phyloP scores from a whole-genome alignment of 2,797 vertebrate species.

The Pseudochaenichthys georgianus region DNA sequence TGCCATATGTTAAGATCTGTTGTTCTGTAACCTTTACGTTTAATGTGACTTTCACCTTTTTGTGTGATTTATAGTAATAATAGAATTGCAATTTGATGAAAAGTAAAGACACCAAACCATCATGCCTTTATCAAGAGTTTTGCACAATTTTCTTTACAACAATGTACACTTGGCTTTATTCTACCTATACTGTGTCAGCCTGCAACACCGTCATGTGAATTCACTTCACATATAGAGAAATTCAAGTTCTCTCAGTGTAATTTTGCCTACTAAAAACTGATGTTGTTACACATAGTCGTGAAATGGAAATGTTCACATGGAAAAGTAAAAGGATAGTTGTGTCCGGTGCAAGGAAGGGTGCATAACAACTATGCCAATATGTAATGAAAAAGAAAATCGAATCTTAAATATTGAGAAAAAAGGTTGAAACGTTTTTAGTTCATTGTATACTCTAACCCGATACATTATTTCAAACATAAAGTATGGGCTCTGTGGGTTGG shows the following conservation, averaged over 20 bases:
- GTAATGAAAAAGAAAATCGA: neutral
- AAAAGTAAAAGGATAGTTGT: neutral
- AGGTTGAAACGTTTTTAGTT: constrained; percentile 4
- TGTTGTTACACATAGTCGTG: neutral
- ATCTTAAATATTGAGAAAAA: neutral
- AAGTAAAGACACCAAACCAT: neutral
- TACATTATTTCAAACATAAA: constrained; percentile 7
- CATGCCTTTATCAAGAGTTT: neutral
- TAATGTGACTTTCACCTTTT: neutral
- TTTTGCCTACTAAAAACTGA: neutral
- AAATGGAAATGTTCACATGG: constrained; percentile 1
- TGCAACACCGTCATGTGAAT: neutral
- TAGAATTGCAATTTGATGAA: neutral
- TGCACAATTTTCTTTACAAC: neutral
- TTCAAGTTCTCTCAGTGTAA: neutral
- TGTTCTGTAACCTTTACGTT: neutral
- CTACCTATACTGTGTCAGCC: constrained; percentile 4
- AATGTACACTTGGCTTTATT: neutral
- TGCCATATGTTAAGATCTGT: neutral
- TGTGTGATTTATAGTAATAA: neutral
- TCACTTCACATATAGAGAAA: neutral
- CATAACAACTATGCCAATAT: constrained; percentile 14
- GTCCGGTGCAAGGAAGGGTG: neutral
- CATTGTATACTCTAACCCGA: neutral
- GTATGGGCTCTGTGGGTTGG: constrained; percentile 1